Conservation (phyloP, 2,113 vertebrate species). For the Tetrao urogallus region DNA sequence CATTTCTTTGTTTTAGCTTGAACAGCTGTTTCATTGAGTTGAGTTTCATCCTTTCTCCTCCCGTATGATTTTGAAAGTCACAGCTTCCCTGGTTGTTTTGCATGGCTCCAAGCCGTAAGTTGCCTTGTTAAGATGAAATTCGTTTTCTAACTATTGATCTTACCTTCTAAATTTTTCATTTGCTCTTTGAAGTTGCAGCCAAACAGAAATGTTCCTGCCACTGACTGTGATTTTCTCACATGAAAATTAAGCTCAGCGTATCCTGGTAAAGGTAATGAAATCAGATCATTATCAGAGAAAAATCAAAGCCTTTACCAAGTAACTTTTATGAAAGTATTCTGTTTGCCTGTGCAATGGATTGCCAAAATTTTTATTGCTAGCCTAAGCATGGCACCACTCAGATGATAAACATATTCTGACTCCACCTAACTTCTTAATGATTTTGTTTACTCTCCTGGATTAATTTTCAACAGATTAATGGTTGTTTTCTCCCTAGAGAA, state of each 20-base stretch:
- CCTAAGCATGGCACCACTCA: neutral
- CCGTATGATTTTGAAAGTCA: conserved; percentile 1
- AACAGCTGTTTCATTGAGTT: neutral
- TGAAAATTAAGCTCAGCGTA: conserved; percentile 36
- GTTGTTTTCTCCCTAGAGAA: conserved; percentile 24
- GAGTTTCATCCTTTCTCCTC: neutral
- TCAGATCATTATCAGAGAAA: conserved; percentile 8
- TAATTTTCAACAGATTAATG: conserved; percentile 46
- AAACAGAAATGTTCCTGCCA: conserved; percentile 49
- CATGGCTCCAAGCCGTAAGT: conserved; percentile 3
- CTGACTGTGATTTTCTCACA: conserved; percentile 36
- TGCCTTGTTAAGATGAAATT: conserved; percentile 26
- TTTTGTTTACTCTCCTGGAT: conserved; percentile 36
- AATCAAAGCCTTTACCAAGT: conserved; percentile 17
- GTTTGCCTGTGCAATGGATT: neutral
- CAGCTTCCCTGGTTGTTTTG: neutral
- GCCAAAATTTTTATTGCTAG: neutral
- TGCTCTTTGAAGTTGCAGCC: conserved; percentile 46
- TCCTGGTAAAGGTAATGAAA: conserved; percentile 26
- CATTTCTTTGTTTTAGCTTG: neutral
- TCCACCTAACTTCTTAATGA: conserved; percentile 15
- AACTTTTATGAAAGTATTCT: conserved; percentile 2
- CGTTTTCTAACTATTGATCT: conserved; percentile 50
- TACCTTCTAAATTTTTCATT: conserved; percentile 47
- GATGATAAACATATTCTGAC: neutral